Conservation (phyloP, 2,888 invertebrate species). For the Heliconius cydno region DNA sequence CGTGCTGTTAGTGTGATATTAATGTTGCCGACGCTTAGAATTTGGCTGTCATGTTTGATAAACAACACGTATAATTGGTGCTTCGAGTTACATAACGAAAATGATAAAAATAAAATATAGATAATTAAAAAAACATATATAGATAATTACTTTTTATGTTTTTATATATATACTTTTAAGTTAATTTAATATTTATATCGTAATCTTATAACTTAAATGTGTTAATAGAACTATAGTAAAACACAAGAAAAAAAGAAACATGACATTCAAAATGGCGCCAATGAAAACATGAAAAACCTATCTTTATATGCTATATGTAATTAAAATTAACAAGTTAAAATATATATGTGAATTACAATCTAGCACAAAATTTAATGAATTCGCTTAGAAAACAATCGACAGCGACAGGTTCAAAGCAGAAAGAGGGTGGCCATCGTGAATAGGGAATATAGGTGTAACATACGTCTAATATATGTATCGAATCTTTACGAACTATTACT, state of each 20-base stretch:
- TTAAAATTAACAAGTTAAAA: not conserved
- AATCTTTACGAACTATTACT: no score
- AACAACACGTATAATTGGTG: conserved; percentile 10
- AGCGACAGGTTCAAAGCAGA: not conserved
- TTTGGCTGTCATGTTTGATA: conserved; percentile 29
- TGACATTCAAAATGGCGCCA: no score
- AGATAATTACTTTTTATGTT: no score
- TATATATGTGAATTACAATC: not conserved
- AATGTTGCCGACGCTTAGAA: conserved; percentile 27
- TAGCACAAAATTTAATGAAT: not conserved
- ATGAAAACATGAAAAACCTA: no score
- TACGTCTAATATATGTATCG: not conserved
- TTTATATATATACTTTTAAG: no score
- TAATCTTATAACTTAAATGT: no score
- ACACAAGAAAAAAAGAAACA: not conserved
- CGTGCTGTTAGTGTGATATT: conserved; percentile 11
- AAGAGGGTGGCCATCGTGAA: not conserved
- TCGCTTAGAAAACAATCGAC: not conserved
- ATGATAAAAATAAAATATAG: not conserved
- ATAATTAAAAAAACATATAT: not conserved
- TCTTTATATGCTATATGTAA: no score
- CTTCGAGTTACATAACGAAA: conserved; percentile 1
- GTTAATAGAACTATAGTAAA: no score
- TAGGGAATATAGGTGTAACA: not conserved
- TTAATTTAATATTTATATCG: no score